Evolutionary conservation across 2,888 invertebrate species (phyloP), one percentile per base, ranked within the genome.

Genomic region (Sphaerophoria rueppellii): DNA sequence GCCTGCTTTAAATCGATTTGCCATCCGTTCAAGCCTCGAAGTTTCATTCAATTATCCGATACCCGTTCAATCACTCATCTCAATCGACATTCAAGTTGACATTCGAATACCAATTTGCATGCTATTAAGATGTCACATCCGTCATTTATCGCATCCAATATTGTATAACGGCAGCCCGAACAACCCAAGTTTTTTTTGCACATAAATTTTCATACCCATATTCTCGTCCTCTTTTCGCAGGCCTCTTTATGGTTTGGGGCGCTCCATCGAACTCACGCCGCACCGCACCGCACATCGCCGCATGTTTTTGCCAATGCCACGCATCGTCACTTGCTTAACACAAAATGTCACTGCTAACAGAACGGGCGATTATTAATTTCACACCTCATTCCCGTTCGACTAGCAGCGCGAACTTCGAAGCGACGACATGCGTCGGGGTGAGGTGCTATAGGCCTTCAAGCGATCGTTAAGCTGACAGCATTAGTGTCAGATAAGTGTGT

Each of bases 21-120:
- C 40, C 65, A 74, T 6, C 24, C 35, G 7, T 32, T 34, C 4
- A 16, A 16, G 12, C 16, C 6, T 24, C 24, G 46, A 40, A 32
- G 48, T 46, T 57, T 35, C 34, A 72, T 73, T 61, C 76, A 73
- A 16, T 69, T 63, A 77, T 55, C 67, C 57, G 60, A 50, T 55
- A 79, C 37, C 67, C 69, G 63, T 73, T 73, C 85, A 85, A 85
- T 81, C 81, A 81, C 81, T 76, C 81, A 85, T 73, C 85, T 55
- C 43, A 37, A 60, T 63, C 63, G 81, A 63, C 57, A 54, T 43
- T 24, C 48, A 57, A 40, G 34, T 58, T 76, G 85, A 73, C 85
- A 81, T 85, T 85, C 81, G 76, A 81, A 81, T 81, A 73, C 43
- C 85, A 81, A 85, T 85, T 85, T 81, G 81, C 81, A 81, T 85